Conservation (phyloP, 2,113 vertebrate species). For the Bubalus kerabau region DNA sequence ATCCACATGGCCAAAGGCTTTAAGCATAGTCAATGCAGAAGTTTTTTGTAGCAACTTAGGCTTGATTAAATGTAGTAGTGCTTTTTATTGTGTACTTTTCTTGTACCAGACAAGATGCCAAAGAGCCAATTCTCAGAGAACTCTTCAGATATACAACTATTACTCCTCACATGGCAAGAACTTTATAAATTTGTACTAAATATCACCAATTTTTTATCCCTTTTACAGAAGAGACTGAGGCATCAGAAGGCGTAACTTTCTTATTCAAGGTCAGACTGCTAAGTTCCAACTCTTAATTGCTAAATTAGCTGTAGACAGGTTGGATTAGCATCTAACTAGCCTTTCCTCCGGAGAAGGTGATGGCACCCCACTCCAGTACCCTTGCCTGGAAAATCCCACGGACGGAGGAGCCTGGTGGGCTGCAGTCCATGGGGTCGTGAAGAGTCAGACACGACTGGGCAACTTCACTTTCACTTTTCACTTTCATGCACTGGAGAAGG, state of each 20-base stretch:
- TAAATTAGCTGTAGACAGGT: background rate
- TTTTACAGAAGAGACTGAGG: background rate
- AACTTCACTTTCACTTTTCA: no score
- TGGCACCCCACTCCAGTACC: no score
- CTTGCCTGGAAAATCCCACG: no score
- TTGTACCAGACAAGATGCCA: background rate
- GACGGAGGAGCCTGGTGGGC: no score
- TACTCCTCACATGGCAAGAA: background rate
- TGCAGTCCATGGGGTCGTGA: no score
- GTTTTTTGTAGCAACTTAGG: background rate
- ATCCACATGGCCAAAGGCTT: background rate
- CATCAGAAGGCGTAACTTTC: background rate
- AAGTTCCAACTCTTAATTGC: background rate
- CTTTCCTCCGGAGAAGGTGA: background rate
- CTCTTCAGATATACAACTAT: background rate
- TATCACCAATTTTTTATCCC: background rate
- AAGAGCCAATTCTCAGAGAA: background rate
- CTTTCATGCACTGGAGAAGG: no score
- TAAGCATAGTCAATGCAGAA: background rate
- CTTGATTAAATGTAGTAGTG: background rate
- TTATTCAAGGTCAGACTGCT: accelerated
- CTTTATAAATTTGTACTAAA: background rate
- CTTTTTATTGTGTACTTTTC: background rate
- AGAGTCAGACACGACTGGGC: no score
- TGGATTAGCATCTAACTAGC: background rate